Percentiles rank a stretch among this genome's conserved stretches.
Conservation (phyloP, 2,113 vertebrate species). For the Tonatia bakeri region DNA sequence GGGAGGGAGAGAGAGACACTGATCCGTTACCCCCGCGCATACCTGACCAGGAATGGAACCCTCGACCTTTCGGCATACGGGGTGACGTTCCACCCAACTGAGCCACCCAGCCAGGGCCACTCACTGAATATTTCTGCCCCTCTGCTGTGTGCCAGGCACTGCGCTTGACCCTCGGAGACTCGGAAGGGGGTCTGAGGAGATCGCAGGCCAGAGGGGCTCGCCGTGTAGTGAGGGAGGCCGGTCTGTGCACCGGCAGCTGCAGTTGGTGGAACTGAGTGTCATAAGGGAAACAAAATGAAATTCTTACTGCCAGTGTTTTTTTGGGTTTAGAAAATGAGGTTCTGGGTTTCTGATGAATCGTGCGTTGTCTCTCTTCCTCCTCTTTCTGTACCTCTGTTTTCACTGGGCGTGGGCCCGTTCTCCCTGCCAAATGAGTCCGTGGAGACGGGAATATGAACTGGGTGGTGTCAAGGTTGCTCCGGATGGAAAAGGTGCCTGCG, state of each 20-base stretch:
- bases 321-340: constrained; percentile 16
- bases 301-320: neutral
- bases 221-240: neutral
- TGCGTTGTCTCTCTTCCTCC: neutral
- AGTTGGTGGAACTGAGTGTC: neutral
- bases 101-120: neutral
- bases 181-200: neutral
- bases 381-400: constrained; percentile 28
- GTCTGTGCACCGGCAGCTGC: neutral
- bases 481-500: constrained; percentile 2
- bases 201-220: neutral
- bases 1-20: too few species aligned
- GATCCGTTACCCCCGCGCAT: too few species aligned
- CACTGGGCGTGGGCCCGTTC: neutral
- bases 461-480: neutral
- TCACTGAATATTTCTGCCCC: neutral
- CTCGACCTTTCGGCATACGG: too few species aligned
- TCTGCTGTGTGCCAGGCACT: neutral
- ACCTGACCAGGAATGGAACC: too few species aligned
- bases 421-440: constrained; percentile 48
- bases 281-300: constrained; percentile 31
- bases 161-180: neutral
- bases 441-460: constrained; percentile 12
- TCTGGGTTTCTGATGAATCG: constrained; percentile 29
- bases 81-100: too few species aligned